A percentile compares a stretch with the other conserved stretches of the same genome.
These are phyloP conservation scores for Drosophila burlai DNA, from an alignment of 1,140 invertebrate species.

Conservation along the genomic window DNA sequence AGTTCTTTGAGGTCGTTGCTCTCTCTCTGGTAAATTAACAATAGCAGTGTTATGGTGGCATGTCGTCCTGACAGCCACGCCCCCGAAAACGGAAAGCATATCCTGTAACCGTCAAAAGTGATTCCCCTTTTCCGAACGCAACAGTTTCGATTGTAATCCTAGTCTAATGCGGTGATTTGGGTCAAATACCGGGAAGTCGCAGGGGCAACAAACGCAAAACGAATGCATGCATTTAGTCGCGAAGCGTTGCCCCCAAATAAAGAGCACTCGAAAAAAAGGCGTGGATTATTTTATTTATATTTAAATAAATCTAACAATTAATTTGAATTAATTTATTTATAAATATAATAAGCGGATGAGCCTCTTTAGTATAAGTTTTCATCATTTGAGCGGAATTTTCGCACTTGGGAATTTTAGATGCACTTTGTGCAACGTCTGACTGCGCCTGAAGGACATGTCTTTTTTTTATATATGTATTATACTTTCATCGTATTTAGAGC, in stretches of 20 bases:
- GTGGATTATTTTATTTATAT: background rate
- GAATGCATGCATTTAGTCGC: conserved; percentile 10
- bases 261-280: background rate
- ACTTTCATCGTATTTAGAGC: background rate
- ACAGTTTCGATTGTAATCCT: conserved; percentile 51
- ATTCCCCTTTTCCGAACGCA: conserved; percentile 32
- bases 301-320: background rate
- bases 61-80: conserved; percentile 45
- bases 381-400: background rate
- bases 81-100: conserved; percentile 15
- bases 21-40: conserved; percentile 70
- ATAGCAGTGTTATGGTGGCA: conserved; percentile 42
- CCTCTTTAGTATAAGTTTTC: background rate
- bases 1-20: conserved; percentile 64
- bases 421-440: no score
- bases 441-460: no score
- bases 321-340: background rate
- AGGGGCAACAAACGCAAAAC: conserved; percentile 17
- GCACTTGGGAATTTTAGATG: background rate
- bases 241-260: conserved; percentile 17
- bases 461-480: background rate
- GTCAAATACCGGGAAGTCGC: conserved; percentile 18
- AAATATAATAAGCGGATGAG: no score
- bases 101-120: conserved; percentile 6
- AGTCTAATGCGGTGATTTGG: conserved; percentile 46